Base-by-base conservation (phyloP, 64 coral and sea anemone genomes). In the Acropora yongei region DNA sequence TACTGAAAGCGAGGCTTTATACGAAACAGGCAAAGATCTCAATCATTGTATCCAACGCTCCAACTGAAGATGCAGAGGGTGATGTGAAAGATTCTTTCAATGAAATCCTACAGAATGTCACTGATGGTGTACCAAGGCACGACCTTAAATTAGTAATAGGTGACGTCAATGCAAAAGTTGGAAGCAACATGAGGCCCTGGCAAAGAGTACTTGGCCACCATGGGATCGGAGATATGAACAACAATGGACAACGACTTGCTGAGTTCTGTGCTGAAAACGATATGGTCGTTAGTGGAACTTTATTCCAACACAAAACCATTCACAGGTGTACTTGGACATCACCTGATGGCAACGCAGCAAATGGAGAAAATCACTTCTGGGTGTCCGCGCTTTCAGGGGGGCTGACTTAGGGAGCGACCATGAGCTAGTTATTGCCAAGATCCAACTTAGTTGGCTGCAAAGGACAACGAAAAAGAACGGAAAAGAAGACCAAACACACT, bases 331-430 rank as follows among this genome's bases (percentile, higher is more conserved):
- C 50, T 53, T 53, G 50, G 50, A 53, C 50, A 53, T 53, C 50
- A 53, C 50, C 50, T 53, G 50, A 53, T 53, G 50, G 50, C 8
- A 53, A 53, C 50, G 8, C 73, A 65, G 84, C 20, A 87, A 87
- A 87, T 87, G 84, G 84, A 69, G 84, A 87, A 69, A 74, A 87
- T 72, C 84, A 10, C 5, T 87, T 41, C 45, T 87, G 47, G 69
- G 72, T 45, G 84, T 87, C 45, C n/a, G 66, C 8, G 84, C 69
- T 7, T 87, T 72, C 49, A 69, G 84, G 49, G 84, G 84, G 14
- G 50, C 50, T 53, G 50, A 53, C 50, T 53, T 53, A 53, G 50
- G 50, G 50, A 53, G 50, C 50, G 50, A 53, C 50, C 50, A 53
- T 53, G 50, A 53, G 50, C 50, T 53, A 5, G 50, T 53, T 53